Base-by-base conservation (phyloP, 2,113 vertebrate genomes). In the Periophthalmodon schlosseri region DNA sequence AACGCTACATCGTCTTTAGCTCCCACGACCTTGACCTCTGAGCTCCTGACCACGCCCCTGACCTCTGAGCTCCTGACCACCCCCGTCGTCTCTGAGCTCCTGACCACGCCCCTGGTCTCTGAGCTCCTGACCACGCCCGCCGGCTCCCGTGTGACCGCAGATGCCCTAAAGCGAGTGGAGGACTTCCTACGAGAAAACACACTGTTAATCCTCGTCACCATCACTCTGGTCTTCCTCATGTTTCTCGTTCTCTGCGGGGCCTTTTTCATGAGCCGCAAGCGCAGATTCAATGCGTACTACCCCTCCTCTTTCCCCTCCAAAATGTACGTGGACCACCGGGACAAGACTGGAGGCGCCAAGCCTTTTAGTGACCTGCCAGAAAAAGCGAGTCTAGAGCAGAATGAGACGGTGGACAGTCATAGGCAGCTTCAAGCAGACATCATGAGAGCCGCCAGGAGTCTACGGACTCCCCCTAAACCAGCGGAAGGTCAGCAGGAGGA, bases 311-410 rank as follows among this genome's bases (percentile, higher is more conserved):
- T 96, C 76, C 96, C 97, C 3, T 93, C 94, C 24, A 95, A 95
- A 86, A 97, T 96, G 90, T 99, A 99, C 0, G 97, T 99, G 82
- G 96, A 98, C 20, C 87, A 95, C 84, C 82, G 79, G 13, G 97
- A 98, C 86, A 95, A 95, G 80, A 86, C 68, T 0, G 97, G 96
- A 6, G 96, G 95, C 0, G 14, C 83, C 3, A 93, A 87, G 8
- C 83, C 73, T 15, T 99, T 99, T 86, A 90, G 76, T 0, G 96
- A 98, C 67, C 93, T 97, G 50, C 95, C 96, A 0, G 96, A 95
- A 16, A 93, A 93, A 73, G 54, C 44, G 0, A 36, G 91, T 0
- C 85, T 86, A 0, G 74, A 87, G 0, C 78, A 69, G 1, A 79
- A 81, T 28, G 95, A 96, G 60, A 87, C 87, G 0, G 79, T 93